Percentiles rank a stretch among this genome's conserved stretches.
phyloP scores from a whole-genome alignment of 53 echinoderm and acorn worm species.

The Actinopyga echinites region DNA sequence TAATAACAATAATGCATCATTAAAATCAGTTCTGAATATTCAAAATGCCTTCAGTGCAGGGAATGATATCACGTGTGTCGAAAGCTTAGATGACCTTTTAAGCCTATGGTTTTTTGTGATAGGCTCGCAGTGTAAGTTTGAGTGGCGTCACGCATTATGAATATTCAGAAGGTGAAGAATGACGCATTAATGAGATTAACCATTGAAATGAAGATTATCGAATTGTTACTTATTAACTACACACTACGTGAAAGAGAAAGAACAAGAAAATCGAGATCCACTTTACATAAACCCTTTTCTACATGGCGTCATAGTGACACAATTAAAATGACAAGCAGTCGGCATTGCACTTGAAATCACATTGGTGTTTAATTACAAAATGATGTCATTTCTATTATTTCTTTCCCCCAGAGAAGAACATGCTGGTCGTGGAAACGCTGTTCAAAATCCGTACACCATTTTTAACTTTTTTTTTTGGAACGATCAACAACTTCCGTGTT shows the following conservation, averaged over 20 bases:
- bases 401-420: too few species aligned
- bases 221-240: constrained; percentile 16
- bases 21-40: neutral
- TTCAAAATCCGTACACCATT: too few species aligned
- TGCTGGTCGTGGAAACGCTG: too few species aligned
- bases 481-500: too few species aligned
- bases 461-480: too few species aligned
- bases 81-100: neutral
- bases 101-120: neutral
- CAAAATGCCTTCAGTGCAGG: neutral
- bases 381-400: too few species aligned
- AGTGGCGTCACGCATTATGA: neutral
- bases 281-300: too few species aligned
- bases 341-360: too few species aligned
- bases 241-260: neutral
- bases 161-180: neutral
- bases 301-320: too few species aligned
- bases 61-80: neutral
- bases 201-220: constrained; percentile 21
- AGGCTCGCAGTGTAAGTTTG: neutral
- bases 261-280: too few species aligned
- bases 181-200: neutral
- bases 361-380: too few species aligned
- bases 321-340: too few species aligned
- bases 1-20: neutral